A percentile compares a stretch with the other conserved stretches of the same genome.
phyloP scores from a whole-genome alignment of 2,113 vertebrate species.

The Elephas maximus region DNA sequence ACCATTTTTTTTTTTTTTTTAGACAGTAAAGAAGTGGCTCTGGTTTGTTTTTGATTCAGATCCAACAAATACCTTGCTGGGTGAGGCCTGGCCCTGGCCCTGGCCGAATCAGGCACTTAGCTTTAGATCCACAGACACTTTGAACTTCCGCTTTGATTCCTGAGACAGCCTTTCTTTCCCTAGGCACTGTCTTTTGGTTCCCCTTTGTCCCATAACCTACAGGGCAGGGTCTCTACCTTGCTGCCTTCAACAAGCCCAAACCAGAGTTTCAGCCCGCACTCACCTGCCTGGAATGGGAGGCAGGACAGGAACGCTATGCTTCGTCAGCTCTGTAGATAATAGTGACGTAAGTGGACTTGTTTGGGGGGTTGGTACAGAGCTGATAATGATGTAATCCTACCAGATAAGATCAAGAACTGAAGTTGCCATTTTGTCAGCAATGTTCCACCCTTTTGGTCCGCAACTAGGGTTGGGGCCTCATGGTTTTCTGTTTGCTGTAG shows the following conservation, averaged over 20 bases:
- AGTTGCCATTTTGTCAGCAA: not conserved
- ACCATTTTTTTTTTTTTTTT: too few species aligned
- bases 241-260: not conserved
- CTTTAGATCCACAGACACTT: not conserved
- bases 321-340: not conserved
- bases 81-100: not conserved
- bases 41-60: not conserved
- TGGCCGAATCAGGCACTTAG: not conserved
- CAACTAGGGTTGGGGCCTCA: not conserved
- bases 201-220: not conserved
- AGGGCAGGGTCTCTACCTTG: not conserved
- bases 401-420: not conserved
- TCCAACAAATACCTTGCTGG: not conserved
- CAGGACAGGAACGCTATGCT: not conserved
- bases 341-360: not conserved
- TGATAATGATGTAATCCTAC: not conserved
- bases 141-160: not conserved
- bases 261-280: not conserved
- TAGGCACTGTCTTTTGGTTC: not conserved
- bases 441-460: not conserved
- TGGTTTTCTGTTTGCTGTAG: not conserved
- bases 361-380: not conserved
- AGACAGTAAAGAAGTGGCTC: too few species aligned
- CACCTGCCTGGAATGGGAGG: not conserved
- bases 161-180: not conserved